Base-by-base conservation (phyloP, 2,888 invertebrate species). In the Euclidia mi region DNA sequence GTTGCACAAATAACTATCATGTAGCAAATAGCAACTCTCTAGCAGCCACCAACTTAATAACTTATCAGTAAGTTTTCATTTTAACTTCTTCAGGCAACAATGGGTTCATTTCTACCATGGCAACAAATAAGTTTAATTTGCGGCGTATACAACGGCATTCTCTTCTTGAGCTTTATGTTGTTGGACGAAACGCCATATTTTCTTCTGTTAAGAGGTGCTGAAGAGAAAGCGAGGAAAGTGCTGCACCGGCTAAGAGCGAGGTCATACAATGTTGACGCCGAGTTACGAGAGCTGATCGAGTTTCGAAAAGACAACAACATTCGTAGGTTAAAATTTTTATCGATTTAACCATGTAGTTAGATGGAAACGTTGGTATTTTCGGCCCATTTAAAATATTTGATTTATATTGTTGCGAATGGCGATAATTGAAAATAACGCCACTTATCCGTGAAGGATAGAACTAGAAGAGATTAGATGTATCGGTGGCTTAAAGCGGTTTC, bases 131-230 rank as follows among this genome's bases (percentile, higher is more conserved):
- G 87, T 44, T 76, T 67, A 34, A 56, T 83, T 0, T 71, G 79
- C 20, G 78, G 72, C 0, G 3, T 76, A 2, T 28, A 65, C 1
- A 79, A 78, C 32, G 53, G 71, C 0, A 65, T 81, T 9, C 78
- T 90, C 2, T 55, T 43, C 12, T n/a, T 25, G 0, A 28, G 37
- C 6, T 55, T 43, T 46, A 65, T 66, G 0, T 67, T 80, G 10
- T 71, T 90, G 0, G 84, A 88, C 0, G 91, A 92, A 50, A 84
- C 89, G 0, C 92, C 91, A 0, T 87, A 89, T 60, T 91, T 61
- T 40, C 32, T 84, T 0, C 76, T 92, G 0, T 56, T 86, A 57
- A 80, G 68, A 9, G 63, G 69, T 0, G 65, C 53, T 0, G 55
- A 62, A 0, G 76, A 74, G 1, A 50, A 71, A 0, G 81, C 87